Percentiles rank a stretch among this genome's conserved stretches.
Evolutionary conservation across 2,113 vertebrate species (phyloP).

Genomic region (Sitta europaea): DNA sequence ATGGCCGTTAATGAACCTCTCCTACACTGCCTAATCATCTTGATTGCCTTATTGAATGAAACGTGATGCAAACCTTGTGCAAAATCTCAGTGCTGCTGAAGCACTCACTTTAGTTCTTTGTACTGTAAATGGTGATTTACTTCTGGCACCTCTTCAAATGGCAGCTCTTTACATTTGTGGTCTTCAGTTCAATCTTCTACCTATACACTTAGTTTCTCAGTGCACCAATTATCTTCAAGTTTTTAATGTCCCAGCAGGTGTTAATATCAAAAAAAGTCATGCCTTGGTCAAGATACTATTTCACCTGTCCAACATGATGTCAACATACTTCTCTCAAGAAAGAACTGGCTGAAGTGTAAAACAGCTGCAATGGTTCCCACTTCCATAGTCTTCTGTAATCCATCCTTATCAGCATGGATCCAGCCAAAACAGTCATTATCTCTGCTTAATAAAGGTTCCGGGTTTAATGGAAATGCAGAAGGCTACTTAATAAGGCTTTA

Average conservation of each 20-base stretch:
- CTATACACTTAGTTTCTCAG: neutral
- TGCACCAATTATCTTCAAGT: neutral
- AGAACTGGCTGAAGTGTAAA: neutral
- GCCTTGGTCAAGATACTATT: neutral
- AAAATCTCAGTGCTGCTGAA: neutral
- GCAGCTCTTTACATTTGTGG: slow-evolving; percentile 24
- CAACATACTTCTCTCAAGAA: neutral
- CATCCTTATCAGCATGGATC: neutral
- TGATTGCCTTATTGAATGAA: slow-evolving; percentile 63
- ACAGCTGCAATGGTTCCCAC: neutral
- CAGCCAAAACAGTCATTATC: neutral
- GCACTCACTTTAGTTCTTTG: neutral
- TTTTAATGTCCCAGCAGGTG: neutral
- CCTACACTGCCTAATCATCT: slow-evolving; percentile 59
- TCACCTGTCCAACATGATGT: neutral
- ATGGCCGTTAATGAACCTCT: slow-evolving; percentile 45
- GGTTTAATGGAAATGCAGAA: neutral
- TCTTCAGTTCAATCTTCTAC: neutral
- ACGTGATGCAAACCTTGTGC: neutral
- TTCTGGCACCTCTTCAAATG: slow-evolving; percentile 42
- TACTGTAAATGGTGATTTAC: slow-evolving; percentile 34
- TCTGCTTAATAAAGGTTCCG: neutral
- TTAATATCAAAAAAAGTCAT: neutral
- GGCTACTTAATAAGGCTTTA: neutral
- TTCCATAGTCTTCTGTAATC: neutral